phyloP scores from a whole-genome alignment of 2,113 vertebrate species.

The Marcusenius ussheri region DNA sequence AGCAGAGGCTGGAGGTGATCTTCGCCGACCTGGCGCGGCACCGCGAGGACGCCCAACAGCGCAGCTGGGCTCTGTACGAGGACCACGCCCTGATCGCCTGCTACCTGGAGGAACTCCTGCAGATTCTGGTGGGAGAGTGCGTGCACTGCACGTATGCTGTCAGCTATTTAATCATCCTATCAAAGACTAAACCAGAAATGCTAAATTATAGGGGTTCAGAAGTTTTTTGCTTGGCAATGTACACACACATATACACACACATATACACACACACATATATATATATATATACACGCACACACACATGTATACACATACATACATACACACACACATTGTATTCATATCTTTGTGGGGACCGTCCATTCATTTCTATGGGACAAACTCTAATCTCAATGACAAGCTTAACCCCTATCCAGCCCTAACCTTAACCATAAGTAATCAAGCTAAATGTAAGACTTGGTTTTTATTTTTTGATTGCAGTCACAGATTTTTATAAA shows the following conservation, averaged over 20 bases:
- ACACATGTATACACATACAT: fast-evolving
- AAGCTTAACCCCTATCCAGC: too few species aligned
- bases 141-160: background rate
- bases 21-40: constrained; percentile 82
- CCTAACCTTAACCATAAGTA: background rate
- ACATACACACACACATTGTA: background rate
- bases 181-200: background rate
- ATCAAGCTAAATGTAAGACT: background rate
- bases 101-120: constrained; percentile 71
- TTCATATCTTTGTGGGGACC: background rate
- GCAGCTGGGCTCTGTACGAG: constrained; percentile 75
- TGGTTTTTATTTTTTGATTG: background rate
- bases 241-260: background rate
- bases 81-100: constrained; percentile 64
- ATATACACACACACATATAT: too few species aligned
- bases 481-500: background rate
- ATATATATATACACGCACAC: too few species aligned
- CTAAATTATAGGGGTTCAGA: background rate
- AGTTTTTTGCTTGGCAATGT: background rate
- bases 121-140: constrained; percentile 74
- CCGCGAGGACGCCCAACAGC: constrained; percentile 90
- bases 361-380: background rate
- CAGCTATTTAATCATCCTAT: background rate
- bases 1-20: constrained; percentile 92
- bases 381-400: too few species aligned